These are phyloP conservation scores for Barypeithes pellucidus DNA, from an alignment of 2,888 invertebrate genomes.

Conservation along the genomic window DNA sequence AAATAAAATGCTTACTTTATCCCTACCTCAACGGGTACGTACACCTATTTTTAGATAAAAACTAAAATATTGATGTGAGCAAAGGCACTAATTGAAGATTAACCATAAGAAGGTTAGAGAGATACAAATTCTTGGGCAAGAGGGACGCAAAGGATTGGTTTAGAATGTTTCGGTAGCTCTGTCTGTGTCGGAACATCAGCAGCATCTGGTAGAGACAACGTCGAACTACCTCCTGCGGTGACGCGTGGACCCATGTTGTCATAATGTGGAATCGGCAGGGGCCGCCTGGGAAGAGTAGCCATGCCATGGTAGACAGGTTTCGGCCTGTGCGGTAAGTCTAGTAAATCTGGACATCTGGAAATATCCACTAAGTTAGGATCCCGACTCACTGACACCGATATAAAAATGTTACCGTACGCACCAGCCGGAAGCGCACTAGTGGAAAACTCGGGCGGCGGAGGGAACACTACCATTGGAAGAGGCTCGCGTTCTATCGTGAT, in stretches of 20 bases:
- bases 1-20: too few relatives aligned
- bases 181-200: slow-evolving; percentile 60
- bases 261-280: slow-evolving; percentile 74
- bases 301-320: slow-evolving; percentile 69
- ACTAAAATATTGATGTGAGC: slow-evolving; percentile 65
- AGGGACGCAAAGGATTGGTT: slow-evolving; percentile 75
- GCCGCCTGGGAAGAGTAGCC: slow-evolving; percentile 70
- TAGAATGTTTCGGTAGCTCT: slow-evolving; percentile 71
- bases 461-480: slow-evolving; percentile 68
- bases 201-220: slow-evolving; percentile 84
- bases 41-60: slow-evolving; percentile 45
- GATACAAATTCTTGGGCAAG: slow-evolving; percentile 75
- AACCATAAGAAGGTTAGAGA: slow-evolving; percentile 67
- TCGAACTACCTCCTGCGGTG: slow-evolving; percentile 91
- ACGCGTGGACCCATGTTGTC: slow-evolving; percentile 94
- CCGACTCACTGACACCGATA: slow-evolving; percentile 85
- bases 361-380: slow-evolving; percentile 78
- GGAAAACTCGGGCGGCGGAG: slow-evolving; percentile 77
- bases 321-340: slow-evolving; percentile 79
- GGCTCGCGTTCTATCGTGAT: slow-evolving; percentile 73
- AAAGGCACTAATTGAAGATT: slow-evolving; percentile 70
- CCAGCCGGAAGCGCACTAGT: slow-evolving; percentile 72
- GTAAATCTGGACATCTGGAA: slow-evolving; percentile 86
- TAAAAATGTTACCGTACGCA: slow-evolving; percentile 85
- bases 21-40: slow-evolving; percentile 15